These are phyloP conservation scores for Torymus aiolomorphi DNA, from an alignment of 2,888 invertebrate species.

Conservation along the genomic window DNA sequence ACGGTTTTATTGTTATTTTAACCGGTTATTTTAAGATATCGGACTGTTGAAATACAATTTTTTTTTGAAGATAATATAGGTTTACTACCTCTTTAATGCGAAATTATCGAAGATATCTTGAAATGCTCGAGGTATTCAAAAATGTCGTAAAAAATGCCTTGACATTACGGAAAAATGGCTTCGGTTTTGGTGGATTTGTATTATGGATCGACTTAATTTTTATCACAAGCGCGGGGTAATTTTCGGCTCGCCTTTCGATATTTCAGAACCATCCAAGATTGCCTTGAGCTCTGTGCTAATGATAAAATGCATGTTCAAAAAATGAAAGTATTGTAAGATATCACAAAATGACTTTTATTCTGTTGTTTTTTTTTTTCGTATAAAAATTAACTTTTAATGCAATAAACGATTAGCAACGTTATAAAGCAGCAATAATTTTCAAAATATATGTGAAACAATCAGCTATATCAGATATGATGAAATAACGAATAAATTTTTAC, in stretches of 20 bases:
- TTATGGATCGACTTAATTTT: slow-evolving; percentile 12
- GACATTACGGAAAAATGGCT: not conserved
- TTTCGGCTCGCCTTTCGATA: not conserved
- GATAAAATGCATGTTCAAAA: not conserved
- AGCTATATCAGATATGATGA: too few species aligned
- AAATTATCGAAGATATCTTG: not conserved
- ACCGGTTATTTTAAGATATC: too few species aligned
- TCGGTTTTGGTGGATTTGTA: not conserved
- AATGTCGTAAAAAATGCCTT: too few species aligned
- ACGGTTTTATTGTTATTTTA: too few species aligned
- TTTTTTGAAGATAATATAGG: too few species aligned
- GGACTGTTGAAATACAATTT: too few species aligned
- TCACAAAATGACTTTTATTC: not conserved
- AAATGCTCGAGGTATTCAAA: not conserved
- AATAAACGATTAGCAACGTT: too few species aligned
- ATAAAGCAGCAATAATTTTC: too few species aligned
- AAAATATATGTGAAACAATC: too few species aligned
- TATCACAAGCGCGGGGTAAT: not conserved
- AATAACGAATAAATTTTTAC: too few species aligned
- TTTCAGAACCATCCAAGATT: not conserved
- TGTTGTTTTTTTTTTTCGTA: not conserved
- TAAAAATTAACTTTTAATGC: slow-evolving; percentile 2
- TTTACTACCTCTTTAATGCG: not conserved
- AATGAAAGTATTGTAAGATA: not conserved
- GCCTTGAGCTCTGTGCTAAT: not conserved